Evolutionary conservation across 2,113 vertebrate genomes (phyloP), one percentile per base, ranked within the genome.

Genomic region (Fulmarus glacialis): DNA sequence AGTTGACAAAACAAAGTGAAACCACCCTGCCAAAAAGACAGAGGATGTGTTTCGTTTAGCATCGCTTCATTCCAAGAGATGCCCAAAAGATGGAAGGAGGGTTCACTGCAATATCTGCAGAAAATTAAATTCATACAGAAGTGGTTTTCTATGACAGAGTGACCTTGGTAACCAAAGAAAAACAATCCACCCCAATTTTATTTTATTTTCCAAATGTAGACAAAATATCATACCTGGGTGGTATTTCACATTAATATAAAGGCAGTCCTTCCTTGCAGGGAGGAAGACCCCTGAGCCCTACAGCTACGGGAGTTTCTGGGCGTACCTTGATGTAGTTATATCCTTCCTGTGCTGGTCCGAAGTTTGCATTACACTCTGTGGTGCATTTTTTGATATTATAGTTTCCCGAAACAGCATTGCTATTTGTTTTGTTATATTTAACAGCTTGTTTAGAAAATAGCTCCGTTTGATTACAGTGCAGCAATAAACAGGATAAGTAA

Each of bases 251-350:
- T 3, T 2, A 1, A 0, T 2, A 1, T 4, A 20, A 23, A 18
- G 45, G 45, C 15, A 5, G 2, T 5, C 6, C 18, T 8, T 11
- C 10, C 6, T 1, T 11, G 52, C 23, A 8, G 38, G 43, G 42
- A 34, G 56, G 24, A 50, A 47, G 36, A 2, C 43, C 42, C 9
- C 14, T 4, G 32, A n/a, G 45, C 55, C 40, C 13, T 6, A 1
- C 20, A 42, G 8, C 26, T 20, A 8, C 1, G 1, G 22, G 12
- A 1, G 1, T 8, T 47, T 15, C 8, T 77, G 34, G 38, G 23
- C 4, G 1, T 32, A 3, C 6, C 24, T 10, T 4, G 3, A 4
- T 4, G 34, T 3, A 42, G 36, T 24, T 47, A 0, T 0, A 4
- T 7, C 59, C 55, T 68, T 22, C 77, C 7, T 6, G 63, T 4